Evolutionary conservation across 2,888 invertebrate genomes (phyloP).

Genomic region (Spodoptera littoralis): DNA sequence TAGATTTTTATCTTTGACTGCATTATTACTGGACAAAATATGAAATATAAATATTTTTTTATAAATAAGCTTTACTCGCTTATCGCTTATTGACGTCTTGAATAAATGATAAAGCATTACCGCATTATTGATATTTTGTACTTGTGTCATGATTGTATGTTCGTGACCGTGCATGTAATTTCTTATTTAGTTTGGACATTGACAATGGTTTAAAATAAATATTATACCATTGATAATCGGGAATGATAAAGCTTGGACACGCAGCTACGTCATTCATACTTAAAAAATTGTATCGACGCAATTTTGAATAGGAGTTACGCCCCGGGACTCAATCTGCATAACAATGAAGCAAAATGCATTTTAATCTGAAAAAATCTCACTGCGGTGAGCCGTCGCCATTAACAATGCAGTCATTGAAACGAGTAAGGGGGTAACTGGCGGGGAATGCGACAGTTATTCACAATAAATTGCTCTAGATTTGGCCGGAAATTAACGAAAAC

Average conservation of each 20-base stretch:
- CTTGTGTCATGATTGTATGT: constrained; percentile 26
- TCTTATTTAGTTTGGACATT: constrained; percentile 38
- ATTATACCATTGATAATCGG: constrained; percentile 49
- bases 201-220: constrained; percentile 40
- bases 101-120: constrained; percentile 16
- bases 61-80: constrained; percentile 14
- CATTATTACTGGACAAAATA: too few relatives aligned
- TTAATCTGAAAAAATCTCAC: constrained; percentile 69
- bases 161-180: constrained; percentile 63
- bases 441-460: constrained; percentile 66
- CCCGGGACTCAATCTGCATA: constrained; percentile 68
- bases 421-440: constrained; percentile 62
- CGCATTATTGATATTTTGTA: constrained; percentile 14
- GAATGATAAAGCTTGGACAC: constrained; percentile 57
- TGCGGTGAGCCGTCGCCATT: constrained; percentile 52
- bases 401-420: constrained; percentile 69
- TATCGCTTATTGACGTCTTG: constrained; percentile 16
- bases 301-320: constrained; percentile 58
- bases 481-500: constrained; percentile 78
- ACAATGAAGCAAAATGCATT: constrained; percentile 68
- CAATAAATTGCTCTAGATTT: constrained; percentile 73
- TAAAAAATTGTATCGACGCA: constrained; percentile 44
- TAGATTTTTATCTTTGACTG: too few relatives aligned
- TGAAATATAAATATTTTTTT: constrained; percentile 1
- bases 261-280: constrained; percentile 44